Base-by-base conservation (phyloP, 2,888 invertebrate species). In the Drosophila prostipennis region DNA sequence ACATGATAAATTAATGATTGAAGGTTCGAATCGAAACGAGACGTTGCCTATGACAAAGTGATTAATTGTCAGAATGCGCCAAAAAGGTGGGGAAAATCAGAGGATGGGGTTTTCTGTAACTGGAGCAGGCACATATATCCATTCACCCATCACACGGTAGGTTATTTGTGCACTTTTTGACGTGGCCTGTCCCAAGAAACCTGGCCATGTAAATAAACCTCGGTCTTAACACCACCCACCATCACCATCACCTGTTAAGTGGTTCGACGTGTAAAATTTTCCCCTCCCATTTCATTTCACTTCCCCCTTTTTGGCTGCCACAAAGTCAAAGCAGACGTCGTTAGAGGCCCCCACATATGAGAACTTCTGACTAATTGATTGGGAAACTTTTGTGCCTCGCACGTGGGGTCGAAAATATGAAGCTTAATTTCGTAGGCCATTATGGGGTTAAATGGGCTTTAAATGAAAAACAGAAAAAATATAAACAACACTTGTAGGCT, bases 1-100 rank as follows among this genome's bases (percentile, higher is more conserved):
- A 84, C 77, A 79, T 81, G 84, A 84, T 84, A 84, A 80, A 80
- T 80, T 84, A 84, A 80, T 80, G 80, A 80, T 80, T 84, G 84
- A 69, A 59, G 57, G 61, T 48, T 16, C 23, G 36, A 57, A 55
- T 40, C 45, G 54, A 58, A 42, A 32, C 70, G 40, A 40, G 29
- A 34, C 58, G 43, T 60, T 55, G 40, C 70, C 76, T 76, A 80
- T 76, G 76, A 78, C 80, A 79, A 79, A 79, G 83, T 79, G 79
- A 79, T 79, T 79, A 79, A 79, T 79, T 79, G 83, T 75, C 80
- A 72, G 72, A 39, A 56, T 49, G 67, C 54, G 43, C 7, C 45
- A n/a, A 37, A 40, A 42, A 8, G 45, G 19, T 16, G 3, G 37
- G 7, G 16, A 16, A 34, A 45, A 29, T 37, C 5, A 26, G 19